These are phyloP conservation scores for Griposia aprilina DNA, from an alignment of 2,888 invertebrate species.

Conservation along the genomic window DNA sequence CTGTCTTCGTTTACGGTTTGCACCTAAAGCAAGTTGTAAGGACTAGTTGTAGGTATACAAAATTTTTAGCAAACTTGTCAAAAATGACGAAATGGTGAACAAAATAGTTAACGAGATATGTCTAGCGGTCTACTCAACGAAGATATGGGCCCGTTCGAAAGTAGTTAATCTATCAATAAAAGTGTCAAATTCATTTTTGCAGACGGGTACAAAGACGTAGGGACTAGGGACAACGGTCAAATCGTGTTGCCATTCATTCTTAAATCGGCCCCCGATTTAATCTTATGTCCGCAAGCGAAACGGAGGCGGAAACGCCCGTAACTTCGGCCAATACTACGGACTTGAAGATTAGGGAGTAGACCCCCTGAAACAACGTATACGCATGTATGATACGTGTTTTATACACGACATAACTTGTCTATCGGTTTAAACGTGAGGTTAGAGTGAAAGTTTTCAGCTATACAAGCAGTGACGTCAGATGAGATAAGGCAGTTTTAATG, in stretches of 20 bases:
- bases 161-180: too few relatives aligned
- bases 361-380: background rate
- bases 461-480: background rate
- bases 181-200: too few relatives aligned
- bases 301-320: too few relatives aligned
- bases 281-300: too few relatives aligned
- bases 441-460: background rate
- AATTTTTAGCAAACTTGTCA: background rate
- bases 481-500: background rate
- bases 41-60: background rate
- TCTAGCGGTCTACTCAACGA: too few relatives aligned
- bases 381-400: background rate
- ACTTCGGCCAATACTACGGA: too few relatives aligned
- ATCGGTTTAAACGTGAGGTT: background rate
- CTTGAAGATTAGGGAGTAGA: too few relatives aligned
- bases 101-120: background rate
- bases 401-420: background rate
- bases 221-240: too few relatives aligned
- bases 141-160: too few relatives aligned
- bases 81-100: background rate
- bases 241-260: too few relatives aligned
- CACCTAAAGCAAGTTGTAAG: background rate
- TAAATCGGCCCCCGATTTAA: too few relatives aligned
- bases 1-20: background rate
- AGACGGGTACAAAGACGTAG: too few relatives aligned